phyloP scores from a whole-genome alignment of 2,797 vertebrate species.

The Pipistrellus kuhlii region DNA sequence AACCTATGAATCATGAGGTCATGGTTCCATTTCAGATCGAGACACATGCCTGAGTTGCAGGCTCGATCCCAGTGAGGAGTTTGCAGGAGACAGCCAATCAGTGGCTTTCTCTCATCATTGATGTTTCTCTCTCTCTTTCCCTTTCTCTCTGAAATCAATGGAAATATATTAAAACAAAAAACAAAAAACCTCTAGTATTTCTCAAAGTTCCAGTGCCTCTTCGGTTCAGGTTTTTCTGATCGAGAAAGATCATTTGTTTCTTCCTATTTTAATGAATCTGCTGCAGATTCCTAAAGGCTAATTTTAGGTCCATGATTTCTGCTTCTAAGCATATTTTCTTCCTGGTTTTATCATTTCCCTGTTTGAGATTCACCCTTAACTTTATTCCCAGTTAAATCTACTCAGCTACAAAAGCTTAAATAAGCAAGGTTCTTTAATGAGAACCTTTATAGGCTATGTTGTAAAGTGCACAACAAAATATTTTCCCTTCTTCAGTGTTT shows the following conservation, averaged over 20 bases:
- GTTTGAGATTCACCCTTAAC: not conserved
- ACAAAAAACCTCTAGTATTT: not conserved
- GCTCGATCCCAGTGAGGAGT: no score
- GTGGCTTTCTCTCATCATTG: no score
- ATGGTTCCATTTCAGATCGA: no score
- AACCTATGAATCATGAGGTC: no score
- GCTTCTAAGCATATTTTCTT: not conserved
- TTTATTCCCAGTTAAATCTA: not conserved
- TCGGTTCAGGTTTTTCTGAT: not conserved
- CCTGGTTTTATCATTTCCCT: not conserved
- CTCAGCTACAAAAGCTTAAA: not conserved
- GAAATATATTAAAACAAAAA: no score
- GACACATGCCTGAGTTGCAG: no score
- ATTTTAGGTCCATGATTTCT: not conserved
- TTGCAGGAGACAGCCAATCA: no score
- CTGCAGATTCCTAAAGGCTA: not conserved
- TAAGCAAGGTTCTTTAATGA: not conserved
- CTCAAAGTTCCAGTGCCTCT: not conserved
- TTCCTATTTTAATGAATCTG: not conserved
- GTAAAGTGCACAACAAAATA: not conserved
- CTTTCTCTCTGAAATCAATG: no score
- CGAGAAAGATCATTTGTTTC: not conserved
- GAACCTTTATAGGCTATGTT: not conserved
- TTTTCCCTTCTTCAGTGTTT: not conserved
- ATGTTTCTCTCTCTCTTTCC: no score